Evolutionary conservation across 2,888 invertebrate genomes (phyloP), one percentile per base, ranked within the genome.

Genomic region (Oasisia sp.): DNA sequence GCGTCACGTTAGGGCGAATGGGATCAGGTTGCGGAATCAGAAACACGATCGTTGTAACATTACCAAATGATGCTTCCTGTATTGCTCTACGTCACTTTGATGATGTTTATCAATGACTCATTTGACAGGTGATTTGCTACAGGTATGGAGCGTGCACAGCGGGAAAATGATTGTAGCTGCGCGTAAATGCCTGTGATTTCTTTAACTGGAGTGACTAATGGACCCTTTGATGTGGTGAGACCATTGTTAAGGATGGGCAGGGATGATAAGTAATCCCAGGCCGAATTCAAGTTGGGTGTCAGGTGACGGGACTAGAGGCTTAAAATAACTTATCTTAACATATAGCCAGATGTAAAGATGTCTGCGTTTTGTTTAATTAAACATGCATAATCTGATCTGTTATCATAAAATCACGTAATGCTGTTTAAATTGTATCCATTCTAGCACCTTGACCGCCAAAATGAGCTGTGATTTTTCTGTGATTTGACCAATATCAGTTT

Each of bases 51-150:
- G 0, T 74, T 27, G 74, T 74, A 7, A 74, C 74, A 74, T 74
- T 74, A 74, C 74, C 74, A n/a, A 74, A 74, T 74, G 27, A 74
- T 74, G 74, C n/a, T 27, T 74, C n/a, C 74, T 74, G 74, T 74
- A 74, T 74, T 14, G 7, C 74, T n/a, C 27, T 74, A 74, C 74
- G 27, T 7, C 74, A 74, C 74, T 74, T 74, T 74, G 74, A 74
- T 74, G 74, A 74, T 74, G 19, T 19, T 27, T 74, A 74, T 74
- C 74, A 74, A 74, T 74, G 19, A 74, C 19, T 74, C 5, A 74
- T 74, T 74, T 74, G 74, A 74, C 74, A 74, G 74, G 74, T 74
- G 74, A 74, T 74, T 74, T 74, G 74, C 74, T 74, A 74, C 74
- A 74, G 74, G 74, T 74, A 74, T 19, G 74, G 27, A 27, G n/a